Evolutionary conservation across 2,113 vertebrate species (phyloP).

Genomic region (Muntiacus muntjak): DNA sequence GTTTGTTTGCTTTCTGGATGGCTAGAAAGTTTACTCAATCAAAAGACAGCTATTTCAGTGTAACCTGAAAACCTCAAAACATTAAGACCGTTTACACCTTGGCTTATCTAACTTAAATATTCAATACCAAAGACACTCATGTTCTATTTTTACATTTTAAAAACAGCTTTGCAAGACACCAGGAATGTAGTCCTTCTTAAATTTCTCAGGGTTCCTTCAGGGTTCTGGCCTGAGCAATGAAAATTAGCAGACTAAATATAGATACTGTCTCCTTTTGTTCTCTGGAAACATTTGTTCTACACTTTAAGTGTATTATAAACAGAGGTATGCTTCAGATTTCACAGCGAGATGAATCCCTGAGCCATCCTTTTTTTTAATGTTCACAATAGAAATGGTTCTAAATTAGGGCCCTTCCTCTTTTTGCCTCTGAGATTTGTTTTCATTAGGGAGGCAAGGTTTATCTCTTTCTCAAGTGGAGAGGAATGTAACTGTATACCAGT

Average conservation of each 20-base stretch:
- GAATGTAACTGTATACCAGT: neutral
- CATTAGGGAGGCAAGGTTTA: neutral
- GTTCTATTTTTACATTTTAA: neutral
- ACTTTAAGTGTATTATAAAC: neutral
- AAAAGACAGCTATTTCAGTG: neutral
- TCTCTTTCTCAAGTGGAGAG: neutral
- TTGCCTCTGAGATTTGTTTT: neutral
- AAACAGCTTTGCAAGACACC: neutral
- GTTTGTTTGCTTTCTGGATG: neutral
- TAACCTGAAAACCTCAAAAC: neutral
- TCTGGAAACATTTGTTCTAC: neutral
- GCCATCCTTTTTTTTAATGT: neutral
- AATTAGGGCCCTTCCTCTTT: neutral
- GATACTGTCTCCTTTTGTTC: neutral
- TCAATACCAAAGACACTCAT: neutral
- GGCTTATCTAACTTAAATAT: neutral
- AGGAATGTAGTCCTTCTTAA: neutral
- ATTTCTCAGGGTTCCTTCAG: neutral
- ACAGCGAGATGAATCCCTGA: neutral
- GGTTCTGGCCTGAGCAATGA: neutral
- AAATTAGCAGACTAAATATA: neutral
- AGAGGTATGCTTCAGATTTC: neutral
- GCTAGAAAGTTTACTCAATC: neutral
- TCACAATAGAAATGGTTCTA: neutral
- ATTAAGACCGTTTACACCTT: neutral